Percentiles rank a stretch among this genome's conserved stretches.
Conservation (phyloP, 2,888 invertebrate genomes). For the Rhimphoctona megacephalus region DNA sequence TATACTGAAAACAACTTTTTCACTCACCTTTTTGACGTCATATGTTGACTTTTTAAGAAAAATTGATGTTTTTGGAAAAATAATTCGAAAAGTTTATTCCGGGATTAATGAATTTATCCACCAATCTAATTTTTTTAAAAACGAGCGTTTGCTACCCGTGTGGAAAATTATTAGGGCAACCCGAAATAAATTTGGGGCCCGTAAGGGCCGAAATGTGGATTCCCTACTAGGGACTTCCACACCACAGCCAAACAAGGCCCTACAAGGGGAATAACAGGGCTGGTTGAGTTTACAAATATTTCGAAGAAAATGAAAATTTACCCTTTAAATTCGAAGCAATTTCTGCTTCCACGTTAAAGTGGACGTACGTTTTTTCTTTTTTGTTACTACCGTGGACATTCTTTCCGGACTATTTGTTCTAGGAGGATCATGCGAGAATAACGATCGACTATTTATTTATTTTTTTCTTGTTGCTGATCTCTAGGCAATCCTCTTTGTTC, state of each 20-base stretch:
- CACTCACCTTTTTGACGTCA: background rate
- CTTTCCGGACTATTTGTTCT: slow-evolving; percentile 48
- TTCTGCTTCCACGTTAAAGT: background rate
- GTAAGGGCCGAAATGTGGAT: no score
- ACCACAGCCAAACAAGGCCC: no score
- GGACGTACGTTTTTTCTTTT: background rate
- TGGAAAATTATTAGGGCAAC: no score
- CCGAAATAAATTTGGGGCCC: no score
- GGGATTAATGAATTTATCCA: no score
- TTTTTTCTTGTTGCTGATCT: slow-evolving; percentile 56
- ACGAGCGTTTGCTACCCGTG: no score
- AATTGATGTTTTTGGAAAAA: no score
- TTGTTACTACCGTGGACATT: background rate
- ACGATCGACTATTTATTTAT: slow-evolving; percentile 63
- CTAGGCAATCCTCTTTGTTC: slow-evolving; percentile 38
- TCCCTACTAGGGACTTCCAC: no score
- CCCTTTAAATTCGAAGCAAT: background rate
- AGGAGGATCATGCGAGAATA: slow-evolving; percentile 41
- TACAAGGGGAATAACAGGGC: no score
- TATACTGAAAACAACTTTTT: background rate
- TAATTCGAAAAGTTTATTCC: no score
- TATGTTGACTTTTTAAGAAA: no score
- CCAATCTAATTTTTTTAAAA: background rate
- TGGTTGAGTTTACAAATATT: no score
- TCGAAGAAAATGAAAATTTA: background rate